A percentile compares a stretch with the other conserved stretches of the same genome.
These are phyloP conservation scores for Micrasema minimum DNA, from an alignment of 1,140 invertebrate genomes.

Conservation along the genomic window DNA sequence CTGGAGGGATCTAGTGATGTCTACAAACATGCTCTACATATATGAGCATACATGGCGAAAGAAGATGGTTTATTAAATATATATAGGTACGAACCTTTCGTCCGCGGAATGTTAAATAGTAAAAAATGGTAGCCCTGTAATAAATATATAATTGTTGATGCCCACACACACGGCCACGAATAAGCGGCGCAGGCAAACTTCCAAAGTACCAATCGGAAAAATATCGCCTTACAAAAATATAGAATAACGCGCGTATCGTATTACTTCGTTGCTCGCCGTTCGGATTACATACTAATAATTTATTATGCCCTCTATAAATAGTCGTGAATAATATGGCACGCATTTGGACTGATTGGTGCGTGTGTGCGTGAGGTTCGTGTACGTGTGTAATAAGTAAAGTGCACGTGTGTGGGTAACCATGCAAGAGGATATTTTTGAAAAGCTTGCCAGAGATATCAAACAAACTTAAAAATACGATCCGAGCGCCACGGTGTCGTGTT, in stretches of 20 bases:
- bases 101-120: too few relatives aligned
- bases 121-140: constrained; percentile 21
- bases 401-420: constrained; percentile 5
- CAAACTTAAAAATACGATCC: constrained; percentile 50
- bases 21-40: too few relatives aligned
- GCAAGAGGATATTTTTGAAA: constrained; percentile 45
- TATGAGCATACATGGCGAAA: too few relatives aligned
- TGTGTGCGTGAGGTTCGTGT: constrained; percentile 1
- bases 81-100: too few relatives aligned
- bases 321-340: constrained; percentile 39
- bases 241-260: constrained; percentile 26
- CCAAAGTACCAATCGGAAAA: constrained; percentile 14
- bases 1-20: too few relatives aligned
- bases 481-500: constrained; percentile 37
- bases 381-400: neutral
- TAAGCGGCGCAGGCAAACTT: neutral
- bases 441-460: constrained; percentile 40
- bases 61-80: too few relatives aligned
- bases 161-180: neutral
- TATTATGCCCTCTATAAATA: constrained; percentile 28
- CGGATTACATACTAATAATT: constrained; percentile 19
- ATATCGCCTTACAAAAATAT: constrained; percentile 24
- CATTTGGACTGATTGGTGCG: constrained; percentile 15
- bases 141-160: neutral
- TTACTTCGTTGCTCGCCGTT: constrained; percentile 5